Conservation (phyloP, 2,113 vertebrate genomes). For the Pycnonotus jocosus region DNA sequence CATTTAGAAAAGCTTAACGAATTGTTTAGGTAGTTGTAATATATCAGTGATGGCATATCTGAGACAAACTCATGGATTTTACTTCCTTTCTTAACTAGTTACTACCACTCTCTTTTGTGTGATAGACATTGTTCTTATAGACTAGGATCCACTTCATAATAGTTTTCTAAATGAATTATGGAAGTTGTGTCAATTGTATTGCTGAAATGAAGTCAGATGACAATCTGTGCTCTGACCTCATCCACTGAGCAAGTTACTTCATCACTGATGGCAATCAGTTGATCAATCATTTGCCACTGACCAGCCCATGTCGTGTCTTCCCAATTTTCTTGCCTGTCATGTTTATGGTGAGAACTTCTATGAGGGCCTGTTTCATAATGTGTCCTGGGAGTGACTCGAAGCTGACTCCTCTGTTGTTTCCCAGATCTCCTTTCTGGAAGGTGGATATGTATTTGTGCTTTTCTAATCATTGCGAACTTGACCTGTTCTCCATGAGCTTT, state of each 20-base stretch:
- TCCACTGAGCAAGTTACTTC: neutral
- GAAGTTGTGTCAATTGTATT: neutral
- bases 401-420: neutral
- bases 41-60: neutral
- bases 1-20: neutral
- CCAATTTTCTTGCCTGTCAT: neutral
- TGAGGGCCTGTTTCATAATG: neutral
- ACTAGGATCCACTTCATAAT: neutral
- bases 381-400: neutral
- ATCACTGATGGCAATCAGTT: neutral
- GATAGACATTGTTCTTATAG: neutral
- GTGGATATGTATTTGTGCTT: neutral
- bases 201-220: neutral
- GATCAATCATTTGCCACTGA: neutral
- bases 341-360: neutral
- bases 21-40: neutral
- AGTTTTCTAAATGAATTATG: neutral
- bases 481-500: neutral
- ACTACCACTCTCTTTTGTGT: neutral
- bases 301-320: neutral
- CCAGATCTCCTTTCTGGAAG: neutral
- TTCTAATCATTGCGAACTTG: neutral
- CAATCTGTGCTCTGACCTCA: neutral
- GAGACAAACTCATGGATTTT: neutral
- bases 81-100: neutral